Evolutionary conservation across 2,113 vertebrate genomes (phyloP), one percentile per base, ranked within the genome.

Genomic region (Athene cunicularia): DNA sequence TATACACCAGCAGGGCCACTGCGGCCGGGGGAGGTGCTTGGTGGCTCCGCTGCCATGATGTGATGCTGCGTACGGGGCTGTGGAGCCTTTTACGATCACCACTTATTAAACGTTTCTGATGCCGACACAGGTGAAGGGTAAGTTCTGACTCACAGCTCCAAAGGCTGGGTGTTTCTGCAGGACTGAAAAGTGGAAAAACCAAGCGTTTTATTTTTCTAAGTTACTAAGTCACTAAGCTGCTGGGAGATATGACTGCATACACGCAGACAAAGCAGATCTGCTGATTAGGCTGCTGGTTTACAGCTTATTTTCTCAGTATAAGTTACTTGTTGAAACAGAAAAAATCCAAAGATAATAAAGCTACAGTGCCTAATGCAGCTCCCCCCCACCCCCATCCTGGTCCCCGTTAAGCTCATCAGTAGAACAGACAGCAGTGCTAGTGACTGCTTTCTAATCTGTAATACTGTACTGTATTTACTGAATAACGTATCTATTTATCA

Each of bases 221-320:
- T 96, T 96, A 94, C 95, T 94, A 91, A 96, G 88, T 95, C 93
- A 95, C 93, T 80, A 88, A 84, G 50, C 50, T 94, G 84, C 68
- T 50, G 41, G 37, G 75, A 92, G 76, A 74, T 94, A 84, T 2
- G 75, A 10, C 62, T 8, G 10, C 4, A 1, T 43, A 58, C 52
- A 75, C 11, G 15, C 86, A 63, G 62, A 43, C 62, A 66, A 80
- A 66, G 53, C 63, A 77, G 71, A 70, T 90, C 56, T 93, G 67
- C 80, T 84, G 52, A 82, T 90, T 71, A 91, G 76, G 77, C 12
- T 17, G 60, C 64, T 50, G 45, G 15, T 88, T 86, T 90, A 74
- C 12, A 13, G 53, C 58, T 73, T 72, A 79, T 95, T 92, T 96
- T 85, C 63, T 47, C 59, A 28, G 37, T 32, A 20, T 64, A 71